Base-by-base conservation (phyloP, 2,888 invertebrate genomes). In the Lamproptera curius region DNA sequence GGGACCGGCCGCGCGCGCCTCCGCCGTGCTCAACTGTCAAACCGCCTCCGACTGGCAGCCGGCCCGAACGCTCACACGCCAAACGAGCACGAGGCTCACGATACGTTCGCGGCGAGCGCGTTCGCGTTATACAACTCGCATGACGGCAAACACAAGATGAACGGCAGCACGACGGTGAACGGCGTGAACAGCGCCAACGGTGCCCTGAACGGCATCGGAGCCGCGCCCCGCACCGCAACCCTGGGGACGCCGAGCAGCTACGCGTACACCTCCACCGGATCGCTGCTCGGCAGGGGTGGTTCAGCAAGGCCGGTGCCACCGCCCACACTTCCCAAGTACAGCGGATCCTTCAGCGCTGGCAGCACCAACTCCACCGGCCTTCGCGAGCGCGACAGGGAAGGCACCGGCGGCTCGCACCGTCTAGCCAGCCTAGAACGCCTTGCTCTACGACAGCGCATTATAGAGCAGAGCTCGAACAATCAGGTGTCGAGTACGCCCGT, bases 351-450 rank as follows among this genome's bases (percentile, higher is more conserved):
- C 72, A 93, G 92, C 68, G 93, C 93, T 52, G 93, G 93, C 40
- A 65, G 63, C 52, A 58, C 57, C 14, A 91, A 91, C 58, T 91
- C 91, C 46, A 91, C 80, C 77, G 89, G 89, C 45, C 76, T 90
- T 37, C 82, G 92, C 51, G 91, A 91, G 61, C 88, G 92, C 52
- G 92, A 92, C 57, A 73, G 86, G 53, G 93, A 93, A 67, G 90
- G 91, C 61, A 85, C 91, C 55, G 92, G 93, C 60, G 92, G 93
- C 63, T 94, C 94, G 46, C 95, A 95, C 80, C 88, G 92, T 55
- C 89, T 95, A 61, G 93, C 95, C 46, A 95, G 95, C 73, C 90
- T 95, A 55, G 95, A 95, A 79, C 90, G 95, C 71, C 88, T 95
- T 68, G 95, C 95, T 38, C 90, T 94, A 61, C 89, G 95, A 52